Evolutionary conservation across 2,888 invertebrate species (phyloP).

Genomic region (Tetragnatha montana): DNA sequence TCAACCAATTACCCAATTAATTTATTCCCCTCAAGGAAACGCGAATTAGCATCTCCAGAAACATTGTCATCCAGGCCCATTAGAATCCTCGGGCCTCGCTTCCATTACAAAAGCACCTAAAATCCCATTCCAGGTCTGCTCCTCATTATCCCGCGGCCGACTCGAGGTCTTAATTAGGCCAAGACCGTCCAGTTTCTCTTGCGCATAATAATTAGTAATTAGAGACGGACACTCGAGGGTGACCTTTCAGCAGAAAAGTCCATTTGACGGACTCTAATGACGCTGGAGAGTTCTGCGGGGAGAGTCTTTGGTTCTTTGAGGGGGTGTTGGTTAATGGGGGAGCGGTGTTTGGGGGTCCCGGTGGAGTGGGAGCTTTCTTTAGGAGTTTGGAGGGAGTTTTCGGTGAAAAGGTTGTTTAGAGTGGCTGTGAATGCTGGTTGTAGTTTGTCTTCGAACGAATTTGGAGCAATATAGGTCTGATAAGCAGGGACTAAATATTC

Average conservation of each 20-base stretch:
- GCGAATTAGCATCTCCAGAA: too few species aligned
- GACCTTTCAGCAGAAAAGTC: conserved; percentile 56
- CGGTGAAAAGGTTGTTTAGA: too few species aligned
- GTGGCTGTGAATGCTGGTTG: too few species aligned
- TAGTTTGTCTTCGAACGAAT: too few species aligned
- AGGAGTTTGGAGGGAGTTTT: too few species aligned
- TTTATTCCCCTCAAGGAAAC: too few species aligned
- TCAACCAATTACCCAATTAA: too few species aligned
- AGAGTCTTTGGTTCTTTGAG: background rate
- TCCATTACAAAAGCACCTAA: conserved; percentile 37
- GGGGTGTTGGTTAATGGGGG: conserved; percentile 6
- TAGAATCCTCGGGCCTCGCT: background rate
- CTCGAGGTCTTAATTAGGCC: conserved; percentile 43
- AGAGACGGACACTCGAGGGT: conserved; percentile 29
- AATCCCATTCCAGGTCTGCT: conserved; percentile 34
- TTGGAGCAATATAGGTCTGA: too few species aligned
- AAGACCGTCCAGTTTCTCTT: conserved; percentile 44
- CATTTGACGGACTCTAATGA: conserved; percentile 25
- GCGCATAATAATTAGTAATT: conserved; percentile 57
- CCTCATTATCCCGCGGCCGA: conserved; percentile 32
- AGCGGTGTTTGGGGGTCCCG: background rate
- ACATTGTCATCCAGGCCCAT: too few species aligned
- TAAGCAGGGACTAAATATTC: too few species aligned
- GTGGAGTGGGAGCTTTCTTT: background rate
- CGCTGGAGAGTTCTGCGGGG: too few species aligned